A percentile compares a stretch with the other conserved stretches of the same genome.
phyloP scores from a whole-genome alignment of 2,797 vertebrate genomes.

The Erethizon dorsatum region DNA sequence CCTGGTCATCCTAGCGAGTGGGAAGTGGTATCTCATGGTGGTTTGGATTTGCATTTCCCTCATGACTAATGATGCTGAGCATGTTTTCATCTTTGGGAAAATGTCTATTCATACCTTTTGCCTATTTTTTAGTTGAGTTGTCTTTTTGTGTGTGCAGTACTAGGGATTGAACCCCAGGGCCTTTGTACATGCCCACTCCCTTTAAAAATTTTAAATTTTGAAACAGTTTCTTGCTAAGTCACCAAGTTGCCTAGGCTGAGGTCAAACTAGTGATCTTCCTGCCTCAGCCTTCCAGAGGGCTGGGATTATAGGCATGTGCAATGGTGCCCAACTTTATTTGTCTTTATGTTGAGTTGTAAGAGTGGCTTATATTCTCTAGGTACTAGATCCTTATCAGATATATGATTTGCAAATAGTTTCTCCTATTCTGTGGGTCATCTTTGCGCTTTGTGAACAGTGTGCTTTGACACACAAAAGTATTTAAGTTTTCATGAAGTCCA shows the following conservation, averaged over 20 bases:
- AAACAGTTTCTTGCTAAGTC: not conserved
- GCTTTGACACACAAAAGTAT: not conserved
- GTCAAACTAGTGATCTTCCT: not conserved
- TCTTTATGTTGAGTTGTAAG: not conserved
- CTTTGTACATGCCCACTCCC: not conserved
- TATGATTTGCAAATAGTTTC: not conserved
- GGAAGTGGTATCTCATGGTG: no score
- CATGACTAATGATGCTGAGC: not conserved
- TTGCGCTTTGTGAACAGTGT: not conserved
- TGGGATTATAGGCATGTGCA: not conserved
- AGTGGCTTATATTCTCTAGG: not conserved
- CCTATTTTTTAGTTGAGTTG: not conserved
- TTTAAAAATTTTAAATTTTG: not conserved
- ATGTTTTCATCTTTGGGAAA: not conserved
- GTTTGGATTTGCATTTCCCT: not conserved
- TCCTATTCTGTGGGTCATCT: not conserved
- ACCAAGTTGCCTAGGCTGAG: not conserved
- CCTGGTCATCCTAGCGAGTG: no score
- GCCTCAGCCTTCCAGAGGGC: not conserved
- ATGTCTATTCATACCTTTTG: not conserved
- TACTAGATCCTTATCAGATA: not conserved
- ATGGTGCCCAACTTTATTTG: not conserved
- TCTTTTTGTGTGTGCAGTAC: not conserved
- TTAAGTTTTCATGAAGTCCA: not conserved
- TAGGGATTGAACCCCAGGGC: no score